Percentiles rank a stretch among this genome's conserved stretches.
Evolutionary conservation across 2,888 invertebrate species (phyloP).

Genomic region (Athalia rosae): DNA sequence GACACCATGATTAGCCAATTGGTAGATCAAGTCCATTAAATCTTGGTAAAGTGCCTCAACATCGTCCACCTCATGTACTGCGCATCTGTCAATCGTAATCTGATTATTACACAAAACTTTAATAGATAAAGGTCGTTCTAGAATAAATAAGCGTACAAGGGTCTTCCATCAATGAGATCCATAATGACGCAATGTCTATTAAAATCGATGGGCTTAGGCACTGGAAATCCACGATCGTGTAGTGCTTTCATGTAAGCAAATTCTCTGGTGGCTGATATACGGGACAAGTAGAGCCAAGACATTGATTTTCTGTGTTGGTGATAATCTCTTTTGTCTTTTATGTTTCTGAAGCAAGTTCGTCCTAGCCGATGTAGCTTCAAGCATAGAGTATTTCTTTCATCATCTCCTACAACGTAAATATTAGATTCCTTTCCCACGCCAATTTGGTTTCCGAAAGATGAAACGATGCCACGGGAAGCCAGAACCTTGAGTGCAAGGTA

Average conservation of each 20-base stretch:
- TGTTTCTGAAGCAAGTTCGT: slow-evolving; percentile 95
- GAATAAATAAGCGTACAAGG: slow-evolving; percentile 78
- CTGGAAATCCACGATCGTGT: slow-evolving; percentile 92
- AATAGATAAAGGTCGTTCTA: background rate
- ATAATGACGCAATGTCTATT: slow-evolving; percentile 97
- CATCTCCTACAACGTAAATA: slow-evolving; percentile 91
- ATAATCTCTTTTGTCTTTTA: slow-evolving; percentile 97
- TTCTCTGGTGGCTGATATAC: slow-evolving; percentile 97
- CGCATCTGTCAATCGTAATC: slow-evolving; percentile 72
- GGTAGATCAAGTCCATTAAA: slow-evolving; percentile 93
- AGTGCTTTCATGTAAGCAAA: slow-evolving; percentile 98
- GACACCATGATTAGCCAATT: slow-evolving; percentile 94
- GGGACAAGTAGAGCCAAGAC: slow-evolving; percentile 97
- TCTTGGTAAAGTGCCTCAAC: slow-evolving; percentile 91
- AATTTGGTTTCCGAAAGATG: slow-evolving; percentile 97
- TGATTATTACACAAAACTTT: slow-evolving; percentile 7
- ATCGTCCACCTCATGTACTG: slow-evolving; percentile 80
- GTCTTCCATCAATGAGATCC: slow-evolving; percentile 91
- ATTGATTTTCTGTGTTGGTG: slow-evolving; percentile 91
- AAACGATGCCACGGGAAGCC: slow-evolving; percentile 84
- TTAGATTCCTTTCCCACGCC: slow-evolving; percentile 99
- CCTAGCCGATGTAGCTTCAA: slow-evolving; percentile 96
- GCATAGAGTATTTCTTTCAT: slow-evolving; percentile 86
- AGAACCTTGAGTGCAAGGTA: slow-evolving; percentile 95
- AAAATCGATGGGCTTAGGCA: slow-evolving; percentile 95